A percentile compares a stretch with the other conserved stretches of the same genome.
phyloP scores from a whole-genome alignment of 2,113 vertebrate species.

The Malurus alboscapulatus region DNA sequence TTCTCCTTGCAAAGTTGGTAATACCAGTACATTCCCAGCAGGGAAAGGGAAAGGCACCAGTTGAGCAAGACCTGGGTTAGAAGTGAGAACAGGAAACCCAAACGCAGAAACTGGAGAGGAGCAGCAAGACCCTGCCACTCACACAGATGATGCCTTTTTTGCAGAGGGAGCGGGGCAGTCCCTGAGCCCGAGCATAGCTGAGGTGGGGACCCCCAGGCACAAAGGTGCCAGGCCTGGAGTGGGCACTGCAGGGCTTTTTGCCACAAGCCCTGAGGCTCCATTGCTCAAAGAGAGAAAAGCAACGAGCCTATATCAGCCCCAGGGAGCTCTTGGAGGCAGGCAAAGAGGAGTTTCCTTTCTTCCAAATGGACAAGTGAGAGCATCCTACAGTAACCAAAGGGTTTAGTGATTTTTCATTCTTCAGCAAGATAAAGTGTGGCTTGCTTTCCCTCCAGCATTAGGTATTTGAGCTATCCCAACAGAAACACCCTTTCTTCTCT shows the following conservation, averaged over 20 bases:
- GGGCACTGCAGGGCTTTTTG: fast-evolving
- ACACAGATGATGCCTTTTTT: not conserved
- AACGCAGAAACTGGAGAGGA: not conserved
- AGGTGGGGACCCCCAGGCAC: fast-evolving
- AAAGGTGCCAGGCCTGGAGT: fast-evolving
- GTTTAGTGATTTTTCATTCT: not conserved
- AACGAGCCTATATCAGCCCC: fast-evolving
- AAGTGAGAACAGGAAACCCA: not conserved
- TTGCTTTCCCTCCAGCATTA: not conserved
- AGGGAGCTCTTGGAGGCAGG: not conserved
- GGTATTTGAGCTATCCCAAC: not conserved
- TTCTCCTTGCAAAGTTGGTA: not conserved
- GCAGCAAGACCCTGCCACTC: not conserved
- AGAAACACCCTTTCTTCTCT: not conserved
- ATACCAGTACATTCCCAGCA: not conserved
- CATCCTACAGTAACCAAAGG: not conserved
- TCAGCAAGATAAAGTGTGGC: not conserved
- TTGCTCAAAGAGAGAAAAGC: not conserved
- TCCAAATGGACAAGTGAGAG: not conserved
- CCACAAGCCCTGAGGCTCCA: not conserved
- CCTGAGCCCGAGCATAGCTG: fast-evolving
- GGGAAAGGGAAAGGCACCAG: not conserved
- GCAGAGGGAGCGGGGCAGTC: not conserved
- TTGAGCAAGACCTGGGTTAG: not conserved
- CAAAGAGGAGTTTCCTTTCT: not conserved